Conservation (phyloP, 2,797 vertebrate species). For the Rhynchotus rufescens region DNA sequence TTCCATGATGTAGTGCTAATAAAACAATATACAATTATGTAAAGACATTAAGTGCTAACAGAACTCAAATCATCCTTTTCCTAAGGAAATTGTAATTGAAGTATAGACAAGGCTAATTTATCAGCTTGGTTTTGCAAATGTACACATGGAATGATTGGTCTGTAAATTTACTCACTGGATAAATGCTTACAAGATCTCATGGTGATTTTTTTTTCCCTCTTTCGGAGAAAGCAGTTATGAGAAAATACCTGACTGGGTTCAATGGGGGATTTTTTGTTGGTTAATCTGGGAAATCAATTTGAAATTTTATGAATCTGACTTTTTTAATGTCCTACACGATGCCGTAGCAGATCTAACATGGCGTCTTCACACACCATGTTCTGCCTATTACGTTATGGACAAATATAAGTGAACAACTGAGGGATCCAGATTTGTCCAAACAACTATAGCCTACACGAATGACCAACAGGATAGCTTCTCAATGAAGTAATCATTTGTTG, state of each 20-base stretch:
- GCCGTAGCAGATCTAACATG: not conserved
- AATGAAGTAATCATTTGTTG: not conserved
- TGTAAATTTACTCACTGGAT: not conserved
- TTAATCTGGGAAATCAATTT: not conserved
- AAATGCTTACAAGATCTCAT: not conserved
- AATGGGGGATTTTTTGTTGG: not conserved
- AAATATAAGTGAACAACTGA: not conserved
- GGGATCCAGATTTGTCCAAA: not conserved
- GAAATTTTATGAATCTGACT: not conserved
- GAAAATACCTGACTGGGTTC: not conserved
- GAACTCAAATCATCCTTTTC: not conserved
- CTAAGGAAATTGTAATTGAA: not conserved
- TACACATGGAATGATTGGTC: not conserved
- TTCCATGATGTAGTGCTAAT: not conserved
- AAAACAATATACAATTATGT: not conserved
- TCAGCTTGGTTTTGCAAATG: not conserved
- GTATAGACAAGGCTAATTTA: not conserved
- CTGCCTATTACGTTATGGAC: not conserved
- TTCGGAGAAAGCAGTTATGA: rapidly evolving
- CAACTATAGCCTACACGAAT: not conserved
- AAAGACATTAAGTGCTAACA: not conserved
- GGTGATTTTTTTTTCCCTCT: not conserved
- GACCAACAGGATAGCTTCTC: not conserved
- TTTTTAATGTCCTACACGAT: not conserved
- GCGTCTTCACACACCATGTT: not conserved